Evolutionary conservation across 2,888 invertebrate genomes (phyloP).

Genomic region (Torymus auratus): DNA sequence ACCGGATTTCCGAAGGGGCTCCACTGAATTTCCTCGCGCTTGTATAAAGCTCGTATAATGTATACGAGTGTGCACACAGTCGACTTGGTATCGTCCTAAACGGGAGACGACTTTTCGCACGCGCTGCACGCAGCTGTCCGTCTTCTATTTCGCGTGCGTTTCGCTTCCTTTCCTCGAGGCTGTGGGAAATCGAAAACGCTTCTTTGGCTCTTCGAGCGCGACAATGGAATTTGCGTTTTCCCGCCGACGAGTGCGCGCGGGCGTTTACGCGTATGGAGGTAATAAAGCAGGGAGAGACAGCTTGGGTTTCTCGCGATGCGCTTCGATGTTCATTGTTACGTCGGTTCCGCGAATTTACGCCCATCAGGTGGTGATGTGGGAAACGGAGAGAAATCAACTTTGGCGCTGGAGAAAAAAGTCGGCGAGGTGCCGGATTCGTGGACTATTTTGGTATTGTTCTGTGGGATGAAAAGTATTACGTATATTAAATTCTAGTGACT

Average conservation of each 20-base stretch:
- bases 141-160: neutral
- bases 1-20: conserved; percentile 57
- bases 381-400: neutral
- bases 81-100: conserved; percentile 1
- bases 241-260: neutral
- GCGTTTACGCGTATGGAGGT: neutral
- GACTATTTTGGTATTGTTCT: too few species aligned
- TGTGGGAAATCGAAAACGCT: conserved; percentile 51
- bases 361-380: neutral
- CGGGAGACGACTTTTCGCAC: conserved; percentile 44
- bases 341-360: conserved; percentile 35
- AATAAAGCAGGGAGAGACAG: neutral
- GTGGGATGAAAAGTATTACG: too few species aligned
- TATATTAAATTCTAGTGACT: too few species aligned
- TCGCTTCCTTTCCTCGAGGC: conserved; percentile 1
- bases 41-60: neutral
- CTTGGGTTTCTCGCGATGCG: neutral
- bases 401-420: neutral
- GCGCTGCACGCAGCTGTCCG: neutral
- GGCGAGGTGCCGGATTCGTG: neutral
- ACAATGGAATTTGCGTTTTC: conserved; percentile 57
- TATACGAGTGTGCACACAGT: neutral
- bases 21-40: neutral
- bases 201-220: conserved; percentile 6
- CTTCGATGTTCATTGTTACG: neutral